Evolutionary conservation across 2,113 vertebrate genomes (phyloP), one percentile per base, ranked within the genome.

Genomic region (Leiothrix lutea): DNA sequence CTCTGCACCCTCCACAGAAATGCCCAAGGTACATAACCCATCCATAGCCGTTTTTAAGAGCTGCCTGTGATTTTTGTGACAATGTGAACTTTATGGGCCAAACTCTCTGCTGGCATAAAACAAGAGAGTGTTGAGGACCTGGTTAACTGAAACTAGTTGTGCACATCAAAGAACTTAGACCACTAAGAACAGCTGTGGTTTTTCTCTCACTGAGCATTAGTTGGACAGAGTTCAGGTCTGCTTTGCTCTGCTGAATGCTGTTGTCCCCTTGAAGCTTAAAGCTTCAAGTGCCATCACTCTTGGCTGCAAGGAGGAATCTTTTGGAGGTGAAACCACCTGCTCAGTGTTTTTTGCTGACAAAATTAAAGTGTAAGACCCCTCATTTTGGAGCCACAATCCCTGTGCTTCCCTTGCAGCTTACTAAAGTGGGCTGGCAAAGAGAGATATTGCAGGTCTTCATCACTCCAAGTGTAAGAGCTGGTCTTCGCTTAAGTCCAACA

Each of bases 391-490:
- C 38, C 36, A 67, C 20, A 40, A 56, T 13, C 20, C 26, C 21
- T 2, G 0, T 57, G 22, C 44, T 81, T 81, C 70, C 44, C 44
- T 72, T 54, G 61, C 20, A 85, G 19, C 16, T 20, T 31, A 13
- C 19, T 50, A 33, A 47, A 82, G 50, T 3, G 24, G 14, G 8
- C 26, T 74, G 33, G 12, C 14, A 85, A 82, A 35, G 33, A 62
- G 57, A 23, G 9, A 6, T 1, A 6, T 9, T 80, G 40, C 29
- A 77, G 7, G 8, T 57, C 14, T 9, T 33, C 8, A 3, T 18
- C 29, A 42, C 44, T 24, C 54, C 29, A n/a, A 8, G 14, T 0
- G 1, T 2, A 5, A 79, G 57, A 70, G 2, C 4, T 42, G 11
- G 3, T 25, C 23, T 88, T 54, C 23, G 38, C 20, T 67, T 8